Percentiles rank a stretch among this genome's conserved stretches.
Evolutionary conservation across 2,888 invertebrate genomes (phyloP).

Genomic region (Plemyria rubiginata): DNA sequence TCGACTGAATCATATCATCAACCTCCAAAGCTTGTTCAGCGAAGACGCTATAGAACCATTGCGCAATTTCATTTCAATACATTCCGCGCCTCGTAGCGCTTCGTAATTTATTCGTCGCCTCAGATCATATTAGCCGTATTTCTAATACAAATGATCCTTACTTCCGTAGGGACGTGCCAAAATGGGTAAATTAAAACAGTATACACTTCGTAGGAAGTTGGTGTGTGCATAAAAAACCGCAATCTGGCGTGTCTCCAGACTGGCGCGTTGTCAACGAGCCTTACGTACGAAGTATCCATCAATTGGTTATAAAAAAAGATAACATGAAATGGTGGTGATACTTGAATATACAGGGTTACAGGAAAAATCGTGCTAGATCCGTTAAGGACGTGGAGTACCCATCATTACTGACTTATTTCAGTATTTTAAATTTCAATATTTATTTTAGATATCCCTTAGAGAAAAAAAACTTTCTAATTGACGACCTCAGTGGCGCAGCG

Average conservation of each 20-base stretch:
- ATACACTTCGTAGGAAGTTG: constrained; percentile 62
- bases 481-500: no score
- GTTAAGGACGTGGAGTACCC: no score
- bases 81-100: constrained; percentile 1
- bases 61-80: not conserved
- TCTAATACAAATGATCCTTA: constrained; percentile 67
- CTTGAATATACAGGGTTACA: no score
- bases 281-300: constrained; percentile 20
- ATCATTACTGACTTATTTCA: no score
- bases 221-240: constrained; percentile 69
- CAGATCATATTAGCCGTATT: constrained; percentile 71
- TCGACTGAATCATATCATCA: not conserved
- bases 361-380: no score
- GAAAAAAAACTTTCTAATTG: no score
- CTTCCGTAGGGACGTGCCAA: constrained; percentile 76
- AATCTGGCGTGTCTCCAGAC: constrained; percentile 65
- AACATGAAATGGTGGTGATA: no score
- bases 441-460: no score
- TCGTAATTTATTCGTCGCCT: constrained; percentile 60
- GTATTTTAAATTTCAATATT: no score
- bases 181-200: constrained; percentile 79
- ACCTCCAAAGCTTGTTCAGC: not conserved
- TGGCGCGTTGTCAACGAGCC: constrained; percentile 54
- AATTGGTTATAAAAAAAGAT: constrained; percentile 13
- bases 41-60: not conserved